Evolutionary conservation across 2,797 vertebrate genomes (phyloP), one percentile per base, ranked within the genome.

Genomic region (Propithecus perrieri): DNA sequence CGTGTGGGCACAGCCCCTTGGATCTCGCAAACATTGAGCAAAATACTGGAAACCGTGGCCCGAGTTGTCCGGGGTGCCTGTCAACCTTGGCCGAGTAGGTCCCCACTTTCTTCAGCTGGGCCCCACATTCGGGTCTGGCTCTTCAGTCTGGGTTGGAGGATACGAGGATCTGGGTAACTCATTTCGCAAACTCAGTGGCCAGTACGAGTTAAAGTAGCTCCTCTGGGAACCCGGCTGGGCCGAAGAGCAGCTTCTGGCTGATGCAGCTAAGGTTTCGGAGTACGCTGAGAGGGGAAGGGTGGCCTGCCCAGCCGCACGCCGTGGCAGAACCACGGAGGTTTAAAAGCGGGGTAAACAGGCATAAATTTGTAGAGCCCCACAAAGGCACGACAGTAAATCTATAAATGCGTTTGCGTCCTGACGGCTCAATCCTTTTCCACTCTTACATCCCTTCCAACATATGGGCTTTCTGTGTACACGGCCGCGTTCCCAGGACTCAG

Each of bases 151-250:
- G 61, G 61, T n/a, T 26, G 2, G 46, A 75, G 75, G 26, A 46
- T 57, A 1, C 38, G 28, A 55, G 53, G 26, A 74, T 74, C 41
- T 7, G 0, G 41, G 43, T 1, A 79, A 67, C 43, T 59, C 65
- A 18, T 28, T 59, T 57, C 78, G 86, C 50, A 84, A 71, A 14
- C 26, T n/a, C 18, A 20, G 43, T 2, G 38, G 57, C 57, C 43
- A 15, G 28, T 14, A 1, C 53, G 15, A 43, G 75, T 63, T 53
- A 72, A 87, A 38, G n/a, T 20, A 57, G 24, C 9, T 63, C 57
- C 78, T 79, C 67, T 33, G 59, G 78, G 33, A 74, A 89, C 92
- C 88, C 43, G 63, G 92, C n/a, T 80, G 84, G 75, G n/a, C 75
- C 33, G 53, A 88, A 95, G 14, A 46, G 50, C 61, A 61, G 65